A percentile compares a stretch with the other conserved stretches of the same genome.
Evolutionary conservation across 2,797 vertebrate species (phyloP).

Genomic region (Serranus cabrilla): DNA sequence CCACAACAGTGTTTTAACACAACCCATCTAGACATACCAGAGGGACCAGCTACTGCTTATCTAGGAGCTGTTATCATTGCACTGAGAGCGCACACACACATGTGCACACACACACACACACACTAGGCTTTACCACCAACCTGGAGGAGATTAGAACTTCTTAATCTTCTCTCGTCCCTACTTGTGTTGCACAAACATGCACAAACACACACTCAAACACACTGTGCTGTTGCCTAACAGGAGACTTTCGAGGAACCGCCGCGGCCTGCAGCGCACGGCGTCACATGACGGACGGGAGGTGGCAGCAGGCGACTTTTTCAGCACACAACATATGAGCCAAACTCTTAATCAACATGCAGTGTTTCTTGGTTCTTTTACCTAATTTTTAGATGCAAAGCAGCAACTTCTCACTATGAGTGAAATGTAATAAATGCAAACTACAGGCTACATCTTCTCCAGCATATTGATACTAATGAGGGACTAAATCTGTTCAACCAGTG

Average conservation of each 20-base stretch:
- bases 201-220: conserved; percentile 28
- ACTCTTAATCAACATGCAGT: background rate
- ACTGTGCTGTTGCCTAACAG: conserved; percentile 10
- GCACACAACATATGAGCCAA: background rate
- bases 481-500: too few relatives aligned
- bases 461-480: too few relatives aligned
- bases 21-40: conserved; percentile 46
- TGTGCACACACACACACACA: conserved; percentile 23
- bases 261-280: background rate
- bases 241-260: background rate
- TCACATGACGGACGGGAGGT: background rate
- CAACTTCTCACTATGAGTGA: background rate
- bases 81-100: conserved; percentile 30
- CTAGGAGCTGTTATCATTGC: conserved; percentile 70
- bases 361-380: conserved; percentile 7
- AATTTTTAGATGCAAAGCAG: conserved; percentile 2
- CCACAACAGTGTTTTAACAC: conserved; percentile 42
- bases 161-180: conserved; percentile 63
- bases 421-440: background rate
- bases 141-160: conserved; percentile 70
- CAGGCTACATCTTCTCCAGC: too few relatives aligned
- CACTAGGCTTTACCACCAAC: conserved; percentile 49
- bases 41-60: conserved; percentile 69
- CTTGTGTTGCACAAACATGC: conserved; percentile 56
- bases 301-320: background rate